Percentiles rank a stretch among this genome's conserved stretches.
Conservation (phyloP, 1,140 invertebrate genomes). For the Musca domestica region DNA sequence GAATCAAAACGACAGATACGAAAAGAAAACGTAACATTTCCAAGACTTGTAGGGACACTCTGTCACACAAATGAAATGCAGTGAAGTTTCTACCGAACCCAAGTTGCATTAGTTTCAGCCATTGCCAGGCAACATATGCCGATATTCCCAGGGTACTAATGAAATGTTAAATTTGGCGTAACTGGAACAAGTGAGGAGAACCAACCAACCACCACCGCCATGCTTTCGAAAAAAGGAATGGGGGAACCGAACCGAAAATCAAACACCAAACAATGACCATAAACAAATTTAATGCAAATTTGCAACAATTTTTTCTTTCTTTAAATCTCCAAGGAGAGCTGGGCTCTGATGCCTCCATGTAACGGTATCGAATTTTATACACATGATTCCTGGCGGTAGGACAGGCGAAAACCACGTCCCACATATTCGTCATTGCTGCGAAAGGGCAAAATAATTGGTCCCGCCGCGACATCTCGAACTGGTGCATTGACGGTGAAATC, state of each 20-base stretch:
- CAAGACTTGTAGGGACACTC: background rate
- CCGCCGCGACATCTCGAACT: slow-evolving; percentile 62
- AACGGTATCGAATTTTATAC: slow-evolving; percentile 26
- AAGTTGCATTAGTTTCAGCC: background rate
- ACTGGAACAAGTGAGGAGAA: slow-evolving; percentile 27
- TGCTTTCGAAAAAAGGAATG: background rate
- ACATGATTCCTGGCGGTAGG: slow-evolving; percentile 60
- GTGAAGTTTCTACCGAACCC: too few species aligned
- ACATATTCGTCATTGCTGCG: slow-evolving; percentile 56
- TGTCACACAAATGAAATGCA: background rate
- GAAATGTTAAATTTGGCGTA: slow-evolving; percentile 25
- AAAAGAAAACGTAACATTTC: too few species aligned
- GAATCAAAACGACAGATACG: background rate
- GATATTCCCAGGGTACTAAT: slow-evolving; percentile 17
- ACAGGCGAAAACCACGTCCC: slow-evolving; percentile 59
- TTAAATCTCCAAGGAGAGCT: background rate
- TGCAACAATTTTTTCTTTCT: background rate
- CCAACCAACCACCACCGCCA: slow-evolving; percentile 1
- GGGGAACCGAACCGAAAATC: background rate
- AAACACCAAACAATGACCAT: slow-evolving; percentile 25
- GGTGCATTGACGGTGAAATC: slow-evolving; percentile 66
- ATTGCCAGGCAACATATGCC: slow-evolving; percentile 5
- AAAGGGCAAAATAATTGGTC: slow-evolving; percentile 59
- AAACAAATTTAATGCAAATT: slow-evolving; percentile 28
- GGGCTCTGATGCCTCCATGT: background rate